Conservation (phyloP, 2,113 vertebrate species). For the Craseonycteris thonglongyai region DNA sequence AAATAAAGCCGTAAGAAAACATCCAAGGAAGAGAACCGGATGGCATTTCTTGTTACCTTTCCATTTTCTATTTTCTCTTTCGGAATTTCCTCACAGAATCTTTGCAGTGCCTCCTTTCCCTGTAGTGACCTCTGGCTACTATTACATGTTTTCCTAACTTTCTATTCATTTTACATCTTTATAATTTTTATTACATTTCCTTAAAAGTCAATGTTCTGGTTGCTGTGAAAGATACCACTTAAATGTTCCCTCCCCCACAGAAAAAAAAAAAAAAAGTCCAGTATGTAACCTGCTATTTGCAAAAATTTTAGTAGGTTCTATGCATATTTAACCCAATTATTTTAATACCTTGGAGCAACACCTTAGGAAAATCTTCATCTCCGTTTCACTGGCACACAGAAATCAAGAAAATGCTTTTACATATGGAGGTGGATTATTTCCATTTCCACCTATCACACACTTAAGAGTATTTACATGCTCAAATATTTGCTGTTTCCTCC, state of each 20-base stretch:
- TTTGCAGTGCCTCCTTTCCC: background rate
- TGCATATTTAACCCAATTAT: background rate
- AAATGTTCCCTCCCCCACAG: background rate
- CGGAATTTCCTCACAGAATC: background rate
- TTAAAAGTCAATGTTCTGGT: background rate
- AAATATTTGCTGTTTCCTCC: background rate
- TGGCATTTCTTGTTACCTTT: background rate
- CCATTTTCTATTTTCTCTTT: background rate
- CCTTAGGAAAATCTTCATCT: background rate
- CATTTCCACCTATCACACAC: background rate
- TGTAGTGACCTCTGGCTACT: background rate
- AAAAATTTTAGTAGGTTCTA: background rate
- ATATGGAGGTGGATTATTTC: background rate
- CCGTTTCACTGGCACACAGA: background rate
- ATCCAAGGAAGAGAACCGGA: background rate
- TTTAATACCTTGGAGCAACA: background rate
- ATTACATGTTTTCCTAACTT: background rate
- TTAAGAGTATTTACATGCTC: background rate
- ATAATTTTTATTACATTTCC: background rate
- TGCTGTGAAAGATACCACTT: background rate
- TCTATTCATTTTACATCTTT: background rate
- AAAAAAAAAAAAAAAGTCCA: background rate
- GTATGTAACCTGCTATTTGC: background rate
- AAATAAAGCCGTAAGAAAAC: background rate
- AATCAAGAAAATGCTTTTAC: background rate